Conservation (phyloP, 2,797 vertebrate genomes). For the Serranus cabrilla region DNA sequence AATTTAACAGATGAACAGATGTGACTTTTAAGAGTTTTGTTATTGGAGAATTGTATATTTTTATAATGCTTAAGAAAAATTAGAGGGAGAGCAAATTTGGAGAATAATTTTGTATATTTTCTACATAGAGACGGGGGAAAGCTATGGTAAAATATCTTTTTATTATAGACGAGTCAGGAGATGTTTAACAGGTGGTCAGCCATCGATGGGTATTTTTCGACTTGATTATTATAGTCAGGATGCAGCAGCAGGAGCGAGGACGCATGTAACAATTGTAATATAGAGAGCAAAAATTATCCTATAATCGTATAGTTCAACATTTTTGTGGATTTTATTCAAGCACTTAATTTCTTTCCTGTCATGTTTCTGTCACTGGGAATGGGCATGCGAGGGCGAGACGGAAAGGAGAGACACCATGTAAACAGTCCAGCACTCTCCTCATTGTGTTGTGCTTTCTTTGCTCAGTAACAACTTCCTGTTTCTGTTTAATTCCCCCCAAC, state of each 20-base stretch:
- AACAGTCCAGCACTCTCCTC: conserved; percentile 57
- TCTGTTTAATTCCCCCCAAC: not conserved
- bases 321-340: conserved; percentile 84
- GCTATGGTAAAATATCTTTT: conserved; percentile 77
- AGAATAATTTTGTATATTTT: conserved; percentile 90
- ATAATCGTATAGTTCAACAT: conserved; percentile 80
- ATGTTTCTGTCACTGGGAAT: conserved; percentile 69
- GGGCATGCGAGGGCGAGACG: conserved; percentile 59
- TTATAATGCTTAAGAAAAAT: conserved; percentile 87
- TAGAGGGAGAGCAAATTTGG: conserved; percentile 84
- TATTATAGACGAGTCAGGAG: conserved; percentile 73
- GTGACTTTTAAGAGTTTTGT: conserved; percentile 87
- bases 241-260: conserved; percentile 69
- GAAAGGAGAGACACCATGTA: conserved; percentile 50
- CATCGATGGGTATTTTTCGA: conserved; percentile 71
- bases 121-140: conserved; percentile 76
- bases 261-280: conserved; percentile 83
- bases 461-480: conserved; percentile 27
- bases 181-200: conserved; percentile 70
- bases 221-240: conserved; percentile 61
- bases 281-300: conserved; percentile 82
- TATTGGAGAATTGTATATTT: conserved; percentile 91
- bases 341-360: conserved; percentile 79
- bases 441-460: conserved; percentile 36
- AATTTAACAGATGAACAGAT: conserved; percentile 81